A percentile compares a stretch with the other conserved stretches of the same genome.
phyloP scores from a whole-genome alignment of 2,113 vertebrate genomes.

The Papio anubis region DNA sequence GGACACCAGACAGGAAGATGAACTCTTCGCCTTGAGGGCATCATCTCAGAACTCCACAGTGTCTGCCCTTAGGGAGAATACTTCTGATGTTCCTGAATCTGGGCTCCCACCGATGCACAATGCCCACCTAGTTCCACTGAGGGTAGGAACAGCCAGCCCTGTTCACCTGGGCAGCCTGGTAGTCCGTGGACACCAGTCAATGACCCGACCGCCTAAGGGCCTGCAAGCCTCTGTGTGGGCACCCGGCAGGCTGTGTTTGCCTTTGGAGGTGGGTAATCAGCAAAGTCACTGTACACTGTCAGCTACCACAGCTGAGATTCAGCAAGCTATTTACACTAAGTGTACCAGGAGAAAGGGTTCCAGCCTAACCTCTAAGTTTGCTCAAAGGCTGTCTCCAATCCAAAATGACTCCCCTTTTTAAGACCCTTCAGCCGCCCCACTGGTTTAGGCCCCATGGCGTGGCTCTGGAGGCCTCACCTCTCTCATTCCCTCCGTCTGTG shows the following conservation, averaged over 20 bases:
- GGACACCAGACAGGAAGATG: not conserved
- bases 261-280: not conserved
- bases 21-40: not conserved
- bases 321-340: not conserved
- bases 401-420: not conserved
- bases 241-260: not conserved
- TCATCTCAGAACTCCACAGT: not conserved
- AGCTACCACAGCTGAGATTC: not conserved
- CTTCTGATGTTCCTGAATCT: not conserved
- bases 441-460: not conserved
- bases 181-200: not conserved
- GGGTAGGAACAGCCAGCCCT: not conserved
- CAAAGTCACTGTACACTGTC: not conserved
- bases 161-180: not conserved
- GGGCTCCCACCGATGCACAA: not conserved
- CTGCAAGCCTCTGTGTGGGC: not conserved
- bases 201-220: not conserved
- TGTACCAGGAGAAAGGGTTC: not conserved
- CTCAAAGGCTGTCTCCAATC: not conserved
- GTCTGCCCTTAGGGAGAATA: not conserved
- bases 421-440: not conserved
- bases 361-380: not conserved
- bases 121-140: not conserved
- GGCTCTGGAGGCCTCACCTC: not conserved
- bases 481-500: not conserved